A percentile compares a stretch with the other conserved stretches of the same genome.
These are phyloP conservation scores for Chondrilla cf. caribensis DNA, from an alignment of 37 sponge, comb jelly and placozoan species.

Conservation along the genomic window DNA sequence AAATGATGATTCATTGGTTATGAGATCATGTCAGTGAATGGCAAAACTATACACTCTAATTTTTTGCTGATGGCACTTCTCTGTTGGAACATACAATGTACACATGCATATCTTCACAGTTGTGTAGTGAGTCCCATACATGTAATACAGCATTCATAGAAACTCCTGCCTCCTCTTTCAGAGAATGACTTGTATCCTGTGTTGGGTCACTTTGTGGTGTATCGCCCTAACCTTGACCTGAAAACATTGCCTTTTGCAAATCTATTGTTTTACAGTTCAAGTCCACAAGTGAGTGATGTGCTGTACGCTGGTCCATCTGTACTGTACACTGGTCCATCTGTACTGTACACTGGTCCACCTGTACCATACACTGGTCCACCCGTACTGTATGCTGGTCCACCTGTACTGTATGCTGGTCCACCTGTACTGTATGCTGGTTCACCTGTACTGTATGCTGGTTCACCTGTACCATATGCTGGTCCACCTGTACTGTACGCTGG, in stretches of 20 bases:
- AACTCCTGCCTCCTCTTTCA: constrained; percentile 13
- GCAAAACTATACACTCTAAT: constrained; percentile 34
- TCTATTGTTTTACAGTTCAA: constrained; percentile 59
- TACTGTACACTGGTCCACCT: no score
- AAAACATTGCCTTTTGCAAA: constrained; percentile 45
- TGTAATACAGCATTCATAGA: not conserved
- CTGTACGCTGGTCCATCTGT: no score
- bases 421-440: no score
- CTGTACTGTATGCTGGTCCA: no score
- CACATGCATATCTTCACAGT: not conserved
- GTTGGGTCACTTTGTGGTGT: constrained; percentile 37
- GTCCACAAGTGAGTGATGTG: constrained; percentile 46
- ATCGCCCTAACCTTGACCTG: constrained; percentile 52
- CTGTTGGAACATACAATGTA: not conserved
- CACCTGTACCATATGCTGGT: no score
- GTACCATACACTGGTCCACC: no score
- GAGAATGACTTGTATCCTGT: constrained; percentile 48
- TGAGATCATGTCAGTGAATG: not conserved
- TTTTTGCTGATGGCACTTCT: constrained; percentile 38
- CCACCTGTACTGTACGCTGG: no score
- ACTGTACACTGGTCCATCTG: no score
- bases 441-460: no score
- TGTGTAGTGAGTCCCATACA: not conserved
- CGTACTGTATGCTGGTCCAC: no score
- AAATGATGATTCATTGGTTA: not conserved